Base-by-base conservation (phyloP, 2,113 vertebrate species). In the Apodemus sylvaticus region DNA sequence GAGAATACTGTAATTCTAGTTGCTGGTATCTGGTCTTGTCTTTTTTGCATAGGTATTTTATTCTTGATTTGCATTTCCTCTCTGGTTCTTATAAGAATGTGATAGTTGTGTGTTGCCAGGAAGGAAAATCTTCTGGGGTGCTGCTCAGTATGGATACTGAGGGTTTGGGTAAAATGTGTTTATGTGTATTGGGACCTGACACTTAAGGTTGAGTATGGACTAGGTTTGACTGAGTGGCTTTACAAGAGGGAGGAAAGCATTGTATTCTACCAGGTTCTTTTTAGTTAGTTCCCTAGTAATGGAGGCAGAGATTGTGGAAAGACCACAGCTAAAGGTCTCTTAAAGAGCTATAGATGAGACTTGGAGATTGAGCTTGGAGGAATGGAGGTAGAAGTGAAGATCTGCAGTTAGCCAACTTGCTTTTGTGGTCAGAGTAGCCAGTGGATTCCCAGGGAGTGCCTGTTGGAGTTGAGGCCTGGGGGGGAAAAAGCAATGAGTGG, bases 301-400 rank as follows among this genome's bases (percentile, higher is more conserved):
- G n/a, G 24, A 24, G 7, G n/a, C 7, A 5, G 36, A 24, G 3
- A 0, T 0, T 29, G 7, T 17, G 55, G 24, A 29, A 22, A 29
- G 7, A 7, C n/a, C 55, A 42, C n/a, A 60, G 11, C 55, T 39
- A 39, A 42, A 42, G 53, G 13, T 62, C 7, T 62, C 13, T 13
- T 62, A 42, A 12, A 42, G 13, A 83, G 3, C 22, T 58, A 36
- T 11, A 12, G 36, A 39, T 82, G 36, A 82, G 12, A 58, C 36
- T 82, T 20, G 11, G 79, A 3, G 6, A 8, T 26, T 60, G 13
- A 12, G 24, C 22, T 82, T 82, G 55, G 79, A 60, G 36, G 55
- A 82, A 60, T 39, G 36, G 53, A 7, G 34, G 34, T 19, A 36
- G 16, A n/a, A 5, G 5, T 12, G 34, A 81, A 81, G 78, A 36